Percentiles rank a stretch among this genome's conserved stretches.
Evolutionary conservation across 2,113 vertebrate species (phyloP).

Genomic region (Planiliza haematocheilus): DNA sequence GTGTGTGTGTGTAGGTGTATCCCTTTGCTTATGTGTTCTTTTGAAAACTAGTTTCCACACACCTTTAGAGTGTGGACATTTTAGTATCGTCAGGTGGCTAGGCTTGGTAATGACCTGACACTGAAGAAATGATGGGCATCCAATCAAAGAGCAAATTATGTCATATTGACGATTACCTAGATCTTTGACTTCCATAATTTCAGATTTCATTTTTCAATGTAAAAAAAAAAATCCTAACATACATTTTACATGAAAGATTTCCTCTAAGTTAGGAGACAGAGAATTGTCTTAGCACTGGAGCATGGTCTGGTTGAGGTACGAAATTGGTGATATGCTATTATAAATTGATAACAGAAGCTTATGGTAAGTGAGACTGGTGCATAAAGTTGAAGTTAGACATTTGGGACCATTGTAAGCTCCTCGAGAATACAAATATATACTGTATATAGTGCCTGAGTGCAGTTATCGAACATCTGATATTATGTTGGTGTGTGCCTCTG

Average conservation of each 20-base stretch:
- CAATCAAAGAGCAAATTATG: conserved; percentile 11
- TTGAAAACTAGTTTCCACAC: conserved; percentile 17
- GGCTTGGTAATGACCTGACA: conserved; percentile 13
- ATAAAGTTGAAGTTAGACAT: neutral
- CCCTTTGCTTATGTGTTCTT: conserved; percentile 7
- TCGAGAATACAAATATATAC: no score
- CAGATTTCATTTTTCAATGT: no score
- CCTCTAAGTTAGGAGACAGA: neutral
- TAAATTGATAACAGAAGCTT: no score
- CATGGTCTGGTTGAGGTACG: no score
- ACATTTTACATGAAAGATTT: conserved; percentile 11
- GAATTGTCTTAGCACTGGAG: no score
- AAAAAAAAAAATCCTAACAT: neutral
- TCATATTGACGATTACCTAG: conserved; percentile 1
- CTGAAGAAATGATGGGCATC: neutral
- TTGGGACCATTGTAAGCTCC: neutral
- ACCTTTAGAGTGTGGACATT: conserved; percentile 9
- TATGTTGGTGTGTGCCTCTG: conserved; percentile 7
- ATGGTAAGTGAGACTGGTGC: no score
- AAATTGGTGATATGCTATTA: no score
- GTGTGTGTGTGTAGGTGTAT: conserved; percentile 9
- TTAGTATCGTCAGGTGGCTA: neutral
- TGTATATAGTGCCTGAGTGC: neutral
- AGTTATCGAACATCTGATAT: neutral
- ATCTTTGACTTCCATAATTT: conserved; percentile 13